phyloP scores from a whole-genome alignment of 1,140 invertebrate species.

The Brachionus rotundiformis region DNA sequence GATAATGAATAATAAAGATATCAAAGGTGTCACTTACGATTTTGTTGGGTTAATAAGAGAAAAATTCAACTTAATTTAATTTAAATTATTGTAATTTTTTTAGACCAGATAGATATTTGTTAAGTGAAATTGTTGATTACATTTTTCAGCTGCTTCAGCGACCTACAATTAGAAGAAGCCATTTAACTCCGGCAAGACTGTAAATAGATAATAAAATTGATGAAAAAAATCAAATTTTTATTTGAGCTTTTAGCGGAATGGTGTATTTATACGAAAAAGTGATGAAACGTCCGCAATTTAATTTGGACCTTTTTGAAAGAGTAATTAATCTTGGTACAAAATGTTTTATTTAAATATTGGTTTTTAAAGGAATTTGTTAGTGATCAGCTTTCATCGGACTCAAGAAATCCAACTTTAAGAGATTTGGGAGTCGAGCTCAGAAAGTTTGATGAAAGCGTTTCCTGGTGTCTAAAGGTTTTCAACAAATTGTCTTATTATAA shows the following conservation, averaged over 20 bases:
- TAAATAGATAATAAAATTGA: background rate
- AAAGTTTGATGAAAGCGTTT: conserved; percentile 41
- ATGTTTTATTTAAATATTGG: background rate
- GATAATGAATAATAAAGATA: conserved; percentile 47
- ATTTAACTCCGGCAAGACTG: conserved; percentile 43
- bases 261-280: conserved; percentile 49
- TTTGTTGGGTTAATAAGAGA: conserved; percentile 44
- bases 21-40: conserved; percentile 38
- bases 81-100: background rate
- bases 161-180: conserved; percentile 8
- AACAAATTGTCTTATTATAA: conserved; percentile 44
- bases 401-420: conserved; percentile 27
- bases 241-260: conserved; percentile 21
- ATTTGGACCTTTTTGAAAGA: conserved; percentile 38
- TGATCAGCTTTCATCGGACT: conserved; percentile 21
- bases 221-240: background rate
- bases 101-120: conserved; percentile 46
- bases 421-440: conserved; percentile 9
- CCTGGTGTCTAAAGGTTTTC: conserved; percentile 43
- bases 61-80: background rate
- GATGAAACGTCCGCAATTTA: conserved; percentile 44
- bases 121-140: conserved; percentile 52
- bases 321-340: background rate
- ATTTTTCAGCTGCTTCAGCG: conserved; percentile 25
- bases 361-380: conserved; percentile 42